phyloP scores from a whole-genome alignment of 2,888 invertebrate species.

The Junonia oenone region DNA sequence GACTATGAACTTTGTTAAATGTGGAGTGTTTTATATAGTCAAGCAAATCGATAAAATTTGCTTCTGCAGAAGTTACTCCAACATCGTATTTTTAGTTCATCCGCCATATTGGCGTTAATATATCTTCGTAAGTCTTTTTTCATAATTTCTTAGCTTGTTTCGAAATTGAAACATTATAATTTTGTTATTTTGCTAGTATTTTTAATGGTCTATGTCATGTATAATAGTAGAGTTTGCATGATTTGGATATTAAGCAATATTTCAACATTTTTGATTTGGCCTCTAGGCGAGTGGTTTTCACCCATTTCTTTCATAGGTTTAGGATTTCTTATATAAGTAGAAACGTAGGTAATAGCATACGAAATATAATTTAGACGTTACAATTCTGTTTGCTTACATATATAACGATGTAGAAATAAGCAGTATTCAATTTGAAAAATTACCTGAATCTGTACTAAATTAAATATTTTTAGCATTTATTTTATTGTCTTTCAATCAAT shows the following conservation, averaged over 20 bases:
- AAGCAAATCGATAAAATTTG: conserved; percentile 64
- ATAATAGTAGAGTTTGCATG: conserved; percentile 56
- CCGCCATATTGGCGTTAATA: conserved; percentile 85
- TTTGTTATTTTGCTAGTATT: conserved; percentile 63
- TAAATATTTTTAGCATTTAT: conserved; percentile 10
- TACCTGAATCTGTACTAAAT: conserved; percentile 8
- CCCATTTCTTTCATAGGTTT: conserved; percentile 44
- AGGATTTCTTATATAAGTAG: conserved; percentile 12
- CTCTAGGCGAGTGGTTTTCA: conserved; percentile 57
- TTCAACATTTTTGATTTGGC: conserved; percentile 62
- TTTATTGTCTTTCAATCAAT: conserved; percentile 14
- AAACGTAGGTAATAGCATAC: not conserved
- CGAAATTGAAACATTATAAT: conserved; percentile 55
- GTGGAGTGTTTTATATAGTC: conserved; percentile 65
- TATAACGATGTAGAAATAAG: not conserved
- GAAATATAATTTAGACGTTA: conserved; percentile 3
- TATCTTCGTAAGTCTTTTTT: conserved; percentile 78
- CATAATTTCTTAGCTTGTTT: conserved; percentile 65
- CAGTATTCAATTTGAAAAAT: conserved; percentile 7
- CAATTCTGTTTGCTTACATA: conserved; percentile 3
- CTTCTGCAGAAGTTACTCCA: conserved; percentile 68
- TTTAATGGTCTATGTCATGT: conserved; percentile 70
- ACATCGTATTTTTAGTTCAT: conserved; percentile 81
- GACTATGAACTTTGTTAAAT: conserved; percentile 57
- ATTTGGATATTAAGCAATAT: conserved; percentile 47